phyloP scores from a whole-genome alignment of 92 coral and sea anemone species.

The Porites rus region DNA sequence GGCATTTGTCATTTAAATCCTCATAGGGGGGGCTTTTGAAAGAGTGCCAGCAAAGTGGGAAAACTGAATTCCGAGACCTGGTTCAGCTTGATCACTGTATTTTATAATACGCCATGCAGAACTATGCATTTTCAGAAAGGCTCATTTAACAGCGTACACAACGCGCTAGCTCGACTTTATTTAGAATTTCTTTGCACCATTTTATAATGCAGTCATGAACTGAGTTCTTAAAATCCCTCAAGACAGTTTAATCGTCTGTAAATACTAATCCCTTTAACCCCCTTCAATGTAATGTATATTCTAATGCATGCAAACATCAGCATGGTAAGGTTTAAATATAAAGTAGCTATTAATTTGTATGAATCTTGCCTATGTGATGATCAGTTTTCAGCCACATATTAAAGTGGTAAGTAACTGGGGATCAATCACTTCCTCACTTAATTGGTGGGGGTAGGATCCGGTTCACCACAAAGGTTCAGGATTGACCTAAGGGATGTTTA shows the following conservation, averaged over 20 bases:
- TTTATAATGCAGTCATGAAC: neutral
- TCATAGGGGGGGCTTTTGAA: no score
- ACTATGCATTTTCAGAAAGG: neutral
- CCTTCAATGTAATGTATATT: neutral
- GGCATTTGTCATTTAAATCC: no score
- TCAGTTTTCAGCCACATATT: constrained; percentile 8
- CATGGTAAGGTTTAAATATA: neutral
- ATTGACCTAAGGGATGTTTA: neutral
- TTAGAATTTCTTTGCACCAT: neutral
- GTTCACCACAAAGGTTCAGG: neutral
- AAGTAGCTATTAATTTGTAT: neutral
- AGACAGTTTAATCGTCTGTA: neutral
- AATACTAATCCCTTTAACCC: neutral
- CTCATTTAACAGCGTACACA: neutral
- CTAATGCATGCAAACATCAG: neutral
- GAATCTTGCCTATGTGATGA: neutral
- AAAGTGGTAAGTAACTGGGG: neutral
- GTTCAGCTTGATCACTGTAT: neutral
- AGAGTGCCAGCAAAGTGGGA: neutral
- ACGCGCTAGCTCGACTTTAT: neutral
- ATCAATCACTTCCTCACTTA: neutral
- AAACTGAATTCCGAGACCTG: neutral
- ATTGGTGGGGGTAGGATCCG: neutral
- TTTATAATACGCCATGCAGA: neutral
- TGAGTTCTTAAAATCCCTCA: neutral